These are phyloP conservation scores for Abscondita cerata DNA, from an alignment of 2,888 invertebrate species.

Conservation along the genomic window DNA sequence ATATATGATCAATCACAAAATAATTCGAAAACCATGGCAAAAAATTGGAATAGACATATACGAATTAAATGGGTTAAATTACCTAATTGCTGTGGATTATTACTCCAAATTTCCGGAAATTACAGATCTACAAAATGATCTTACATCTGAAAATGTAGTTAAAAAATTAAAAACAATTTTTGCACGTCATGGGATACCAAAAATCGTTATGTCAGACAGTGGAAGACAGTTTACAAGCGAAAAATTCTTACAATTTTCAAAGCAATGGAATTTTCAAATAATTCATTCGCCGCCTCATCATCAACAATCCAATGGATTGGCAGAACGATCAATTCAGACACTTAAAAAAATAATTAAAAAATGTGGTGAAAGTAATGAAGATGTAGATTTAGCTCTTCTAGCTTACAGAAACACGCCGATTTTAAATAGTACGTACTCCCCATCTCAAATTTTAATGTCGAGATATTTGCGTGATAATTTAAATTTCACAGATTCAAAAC, in stretches of 20 bases:
- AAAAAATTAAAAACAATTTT: slow-evolving; percentile 14
- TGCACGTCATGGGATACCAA: slow-evolving; percentile 20
- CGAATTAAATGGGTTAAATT: slow-evolving; percentile 10
- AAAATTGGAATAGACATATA: slow-evolving; percentile 16
- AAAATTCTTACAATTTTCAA: slow-evolving; percentile 13
- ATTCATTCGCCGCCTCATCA: slow-evolving; percentile 7
- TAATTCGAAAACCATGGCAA: slow-evolving; percentile 14
- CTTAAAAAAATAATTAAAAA: too few relatives aligned
- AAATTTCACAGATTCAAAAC: background rate
- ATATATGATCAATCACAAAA: slow-evolving; percentile 5
- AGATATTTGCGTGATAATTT: slow-evolving; percentile 1
- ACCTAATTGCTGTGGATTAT: slow-evolving; percentile 7
- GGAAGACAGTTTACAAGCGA: slow-evolving; percentile 8
- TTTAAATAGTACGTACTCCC: background rate
- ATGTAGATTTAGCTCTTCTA: slow-evolving; percentile 23
- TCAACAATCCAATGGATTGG: slow-evolving; percentile 16
- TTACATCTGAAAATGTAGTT: slow-evolving; percentile 9
- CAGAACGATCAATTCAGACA: too few relatives aligned
- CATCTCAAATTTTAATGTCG: slow-evolving; percentile 5
- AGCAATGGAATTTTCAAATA: slow-evolving; percentile 19
- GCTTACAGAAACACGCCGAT: slow-evolving; percentile 35
- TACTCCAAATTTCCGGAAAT: slow-evolving; percentile 15
- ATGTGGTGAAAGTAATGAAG: slow-evolving; percentile 8
- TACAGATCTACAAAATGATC: background rate
- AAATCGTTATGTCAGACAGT: too few relatives aligned